Conservation (phyloP, 2,888 invertebrate genomes). For the Prosopocoilus inquinatus region DNA sequence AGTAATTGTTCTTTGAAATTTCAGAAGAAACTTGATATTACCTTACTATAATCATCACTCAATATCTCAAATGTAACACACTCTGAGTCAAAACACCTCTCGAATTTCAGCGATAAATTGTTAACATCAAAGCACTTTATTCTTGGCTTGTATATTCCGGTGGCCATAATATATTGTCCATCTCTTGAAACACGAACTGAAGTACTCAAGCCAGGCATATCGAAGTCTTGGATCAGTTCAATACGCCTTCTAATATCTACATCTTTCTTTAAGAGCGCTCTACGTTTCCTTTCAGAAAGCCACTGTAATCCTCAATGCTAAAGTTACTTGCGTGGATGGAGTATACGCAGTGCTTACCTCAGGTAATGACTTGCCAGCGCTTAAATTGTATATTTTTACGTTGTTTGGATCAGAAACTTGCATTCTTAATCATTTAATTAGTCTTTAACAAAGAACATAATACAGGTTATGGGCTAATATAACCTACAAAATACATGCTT, state of each 20-base stretch:
- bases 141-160: constrained; percentile 95
- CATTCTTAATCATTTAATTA: constrained; percentile 58
- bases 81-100: constrained; percentile 95
- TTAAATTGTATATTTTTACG: constrained; percentile 96
- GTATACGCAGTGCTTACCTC: constrained; percentile 67
- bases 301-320: constrained; percentile 60
- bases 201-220: constrained; percentile 94
- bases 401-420: constrained; percentile 92
- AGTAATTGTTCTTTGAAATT: neutral
- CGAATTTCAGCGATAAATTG: constrained; percentile 95
- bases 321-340: neutral
- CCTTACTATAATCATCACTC: constrained; percentile 96
- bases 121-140: constrained; percentile 95
- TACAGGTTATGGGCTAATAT: no score
- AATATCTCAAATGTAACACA: constrained; percentile 90
- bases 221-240: constrained; percentile 97
- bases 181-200: constrained; percentile 83
- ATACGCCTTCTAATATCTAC: constrained; percentile 86
- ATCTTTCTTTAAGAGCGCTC: constrained; percentile 82
- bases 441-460: no score
- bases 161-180: constrained; percentile 87
- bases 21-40: constrained; percentile 40
- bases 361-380: constrained; percentile 93
- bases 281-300: constrained; percentile 80
- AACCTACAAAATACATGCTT: no score